Conservation (phyloP, 2,888 invertebrate genomes). For the Tetheella fluctuosa region DNA sequence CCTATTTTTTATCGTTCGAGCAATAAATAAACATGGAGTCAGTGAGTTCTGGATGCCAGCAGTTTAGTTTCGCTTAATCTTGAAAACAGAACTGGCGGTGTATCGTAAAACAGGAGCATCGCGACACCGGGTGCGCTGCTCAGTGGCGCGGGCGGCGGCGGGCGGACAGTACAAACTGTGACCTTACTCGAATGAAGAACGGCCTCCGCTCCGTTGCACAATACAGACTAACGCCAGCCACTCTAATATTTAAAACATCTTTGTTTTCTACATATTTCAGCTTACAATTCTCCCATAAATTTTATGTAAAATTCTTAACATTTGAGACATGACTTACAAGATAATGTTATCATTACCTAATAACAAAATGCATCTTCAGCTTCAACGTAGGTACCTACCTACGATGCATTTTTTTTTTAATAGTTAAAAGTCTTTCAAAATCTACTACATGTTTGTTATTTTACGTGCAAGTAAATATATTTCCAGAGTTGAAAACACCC, state of each 20-base stretch:
- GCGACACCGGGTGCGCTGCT: constrained; percentile 41
- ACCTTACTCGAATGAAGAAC: constrained; percentile 69
- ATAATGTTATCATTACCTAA: background rate
- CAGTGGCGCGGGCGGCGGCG: constrained; percentile 22
- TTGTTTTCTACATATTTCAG: constrained; percentile 29
- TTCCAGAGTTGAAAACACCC: background rate
- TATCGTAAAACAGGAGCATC: constrained; percentile 67
- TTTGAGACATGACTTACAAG: background rate
- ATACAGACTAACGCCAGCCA: constrained; percentile 44
- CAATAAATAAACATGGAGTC: constrained; percentile 61
- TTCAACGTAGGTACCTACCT: no score
- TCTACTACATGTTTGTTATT: no score
- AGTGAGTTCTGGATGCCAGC: constrained; percentile 66
- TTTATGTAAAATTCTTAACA: background rate
- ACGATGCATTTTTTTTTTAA: no score
- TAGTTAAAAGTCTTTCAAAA: no score
- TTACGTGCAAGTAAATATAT: background rate
- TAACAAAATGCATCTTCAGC: no score
- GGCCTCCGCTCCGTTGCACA: constrained; percentile 52
- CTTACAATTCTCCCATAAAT: constrained; percentile 1
- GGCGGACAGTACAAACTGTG: constrained; percentile 68
- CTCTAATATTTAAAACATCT: constrained; percentile 45
- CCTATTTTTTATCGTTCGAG: constrained; percentile 36
- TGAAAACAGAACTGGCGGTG: constrained; percentile 70
- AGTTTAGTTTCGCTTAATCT: constrained; percentile 78